Evolutionary conservation across 2,113 vertebrate species (phyloP), one percentile per base, ranked within the genome.

Genomic region (Protobothrops mucrosquamatus): DNA sequence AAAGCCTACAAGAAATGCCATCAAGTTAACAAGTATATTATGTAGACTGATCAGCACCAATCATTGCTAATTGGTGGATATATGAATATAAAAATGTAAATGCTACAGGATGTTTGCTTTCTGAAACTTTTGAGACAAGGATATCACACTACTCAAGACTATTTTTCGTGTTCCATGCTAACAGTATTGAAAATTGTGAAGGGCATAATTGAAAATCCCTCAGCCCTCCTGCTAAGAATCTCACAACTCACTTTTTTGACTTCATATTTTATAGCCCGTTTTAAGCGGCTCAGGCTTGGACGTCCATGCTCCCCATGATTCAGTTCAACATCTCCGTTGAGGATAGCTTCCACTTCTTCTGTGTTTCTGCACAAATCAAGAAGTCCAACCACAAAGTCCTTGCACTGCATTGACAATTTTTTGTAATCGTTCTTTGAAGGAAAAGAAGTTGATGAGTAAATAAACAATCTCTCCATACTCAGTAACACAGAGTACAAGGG

Each of bases 181-280:
- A 24, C 93, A 95, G 61, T 93, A 89, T 24, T 92, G 46, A 95
- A 88, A 56, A 57, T 59, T 88, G 51, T 9, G 87, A 88, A 55
- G 1, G 11, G 48, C 87, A 93, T 87, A 81, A 85, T 6, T 24
- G 2, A 48, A 55, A 2, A 34, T 43, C 18, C 3, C 91, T 20
- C 43, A 51, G 88, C 3, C 39, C 91, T 69, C 6, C 22, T 92
- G 34, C 93, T 29, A 94, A 93, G 88, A 94, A 86, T 1, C 7
- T 39, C 94, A 92, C 57, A 91, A 54, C 97, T 97, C 97, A 99
- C 99, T 98, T 99, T 99, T 98, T 99, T 99, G 1, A 99, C 98
- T 96, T 99, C 99, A 20, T 99, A 99, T 94, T 99, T 99, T 96
- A 99, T 99, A 94, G 99, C 99, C 0, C 99, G 98, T 97, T 99